Evolutionary conservation across 2,888 invertebrate genomes (phyloP).

Genomic region (Nomada fabriciana): DNA sequence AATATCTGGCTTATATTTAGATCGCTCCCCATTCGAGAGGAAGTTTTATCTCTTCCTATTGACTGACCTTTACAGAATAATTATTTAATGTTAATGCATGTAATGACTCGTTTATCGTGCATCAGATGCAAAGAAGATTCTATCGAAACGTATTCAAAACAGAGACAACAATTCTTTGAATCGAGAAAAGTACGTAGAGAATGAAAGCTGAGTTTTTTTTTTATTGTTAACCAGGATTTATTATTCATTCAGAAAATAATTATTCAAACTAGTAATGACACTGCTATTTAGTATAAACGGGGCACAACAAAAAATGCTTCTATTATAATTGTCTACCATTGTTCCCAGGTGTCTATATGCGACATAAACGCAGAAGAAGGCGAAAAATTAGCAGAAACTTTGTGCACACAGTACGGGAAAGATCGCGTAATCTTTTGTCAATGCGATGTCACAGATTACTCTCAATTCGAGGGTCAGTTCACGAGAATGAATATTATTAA

Average conservation of each 20-base stretch:
- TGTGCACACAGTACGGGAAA: slow-evolving; percentile 88
- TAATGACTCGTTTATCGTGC: background rate
- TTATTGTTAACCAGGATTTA: no score
- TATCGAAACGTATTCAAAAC: no score
- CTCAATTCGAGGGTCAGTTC: slow-evolving; percentile 89
- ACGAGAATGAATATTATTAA: background rate
- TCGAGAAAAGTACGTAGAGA: background rate
- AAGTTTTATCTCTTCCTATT: slow-evolving; percentile 23
- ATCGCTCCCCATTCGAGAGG: slow-evolving; percentile 37
- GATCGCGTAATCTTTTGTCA: slow-evolving; percentile 90
- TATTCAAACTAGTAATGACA: background rate
- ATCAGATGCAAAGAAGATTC: background rate
- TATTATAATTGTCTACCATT: background rate
- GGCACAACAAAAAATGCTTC: background rate
- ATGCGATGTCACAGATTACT: slow-evolving; percentile 92
- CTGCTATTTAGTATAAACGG: no score
- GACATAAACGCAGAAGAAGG: slow-evolving; percentile 90
- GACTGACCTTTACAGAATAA: slow-evolving; percentile 15
- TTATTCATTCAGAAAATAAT: background rate
- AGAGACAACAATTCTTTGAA: background rate
- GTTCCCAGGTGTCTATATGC: slow-evolving; percentile 89
- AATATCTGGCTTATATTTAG: slow-evolving; percentile 67
- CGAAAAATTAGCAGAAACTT: slow-evolving; percentile 88
- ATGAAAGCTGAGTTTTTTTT: background rate
- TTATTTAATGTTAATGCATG: background rate